Evolutionary conservation across 2,113 vertebrate species (phyloP).

Genomic region (Ailuropoda melanoleuca): DNA sequence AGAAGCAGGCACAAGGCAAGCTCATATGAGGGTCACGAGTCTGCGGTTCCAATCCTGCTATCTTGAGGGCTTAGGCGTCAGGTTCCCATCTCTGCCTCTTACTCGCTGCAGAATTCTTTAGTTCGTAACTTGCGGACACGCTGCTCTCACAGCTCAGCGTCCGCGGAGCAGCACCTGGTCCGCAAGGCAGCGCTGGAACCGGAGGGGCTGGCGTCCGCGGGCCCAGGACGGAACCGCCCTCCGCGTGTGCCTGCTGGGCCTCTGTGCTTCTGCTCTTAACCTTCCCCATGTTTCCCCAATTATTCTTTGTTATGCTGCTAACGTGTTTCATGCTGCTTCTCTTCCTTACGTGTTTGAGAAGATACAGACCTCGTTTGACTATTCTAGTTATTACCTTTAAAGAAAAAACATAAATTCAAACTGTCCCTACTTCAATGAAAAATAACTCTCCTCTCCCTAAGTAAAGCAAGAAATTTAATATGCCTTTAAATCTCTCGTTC

Average conservation of each 20-base stretch:
- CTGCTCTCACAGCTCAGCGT: background rate
- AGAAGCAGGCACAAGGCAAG: no score
- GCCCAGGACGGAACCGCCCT: background rate
- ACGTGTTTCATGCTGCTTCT: background rate
- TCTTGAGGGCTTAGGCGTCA: background rate
- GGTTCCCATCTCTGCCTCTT: background rate
- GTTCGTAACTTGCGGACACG: background rate
- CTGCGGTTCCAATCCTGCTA: background rate
- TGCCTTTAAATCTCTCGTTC: background rate
- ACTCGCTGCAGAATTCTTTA: background rate
- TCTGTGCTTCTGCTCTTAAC: background rate
- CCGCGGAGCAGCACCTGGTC: background rate
- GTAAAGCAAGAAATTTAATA: background rate
- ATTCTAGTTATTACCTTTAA: background rate
- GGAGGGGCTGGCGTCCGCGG: accelerated
- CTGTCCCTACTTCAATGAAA: background rate
- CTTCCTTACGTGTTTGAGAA: background rate
- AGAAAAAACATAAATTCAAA: background rate
- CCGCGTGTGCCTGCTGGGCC: accelerated
- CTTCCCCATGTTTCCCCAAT: background rate
- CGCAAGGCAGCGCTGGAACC: accelerated
- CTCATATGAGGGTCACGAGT: no score
- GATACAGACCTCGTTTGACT: background rate
- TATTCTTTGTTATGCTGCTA: background rate
- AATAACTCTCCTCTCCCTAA: background rate